These are phyloP conservation scores for Dolomedes plantarius DNA, from an alignment of 2,888 invertebrate genomes.

Conservation along the genomic window DNA sequence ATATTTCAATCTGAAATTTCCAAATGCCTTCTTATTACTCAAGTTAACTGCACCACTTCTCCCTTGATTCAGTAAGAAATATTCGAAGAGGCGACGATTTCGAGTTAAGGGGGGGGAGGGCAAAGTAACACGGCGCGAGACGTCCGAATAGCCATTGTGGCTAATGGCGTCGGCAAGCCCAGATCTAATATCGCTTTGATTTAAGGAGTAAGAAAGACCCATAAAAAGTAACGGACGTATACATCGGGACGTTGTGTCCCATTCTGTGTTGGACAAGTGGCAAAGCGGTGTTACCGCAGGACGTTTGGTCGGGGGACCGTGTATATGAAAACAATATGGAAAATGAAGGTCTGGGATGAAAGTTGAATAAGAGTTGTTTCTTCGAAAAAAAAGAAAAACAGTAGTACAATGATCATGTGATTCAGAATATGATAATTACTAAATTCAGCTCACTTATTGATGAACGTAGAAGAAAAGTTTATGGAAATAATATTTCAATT, in stretches of 20 bases:
- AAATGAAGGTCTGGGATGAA: not conserved
- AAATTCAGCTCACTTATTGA: too few relatives aligned
- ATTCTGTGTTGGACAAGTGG: conserved; percentile 64
- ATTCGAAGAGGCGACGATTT: conserved; percentile 56
- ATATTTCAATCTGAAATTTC: not conserved
- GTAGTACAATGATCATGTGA: too few relatives aligned
- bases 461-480: too few relatives aligned
- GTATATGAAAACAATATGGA: not conserved
- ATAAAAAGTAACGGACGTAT: conserved; percentile 67
- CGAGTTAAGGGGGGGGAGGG: conserved; percentile 29
- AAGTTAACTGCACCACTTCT: conserved; percentile 18
- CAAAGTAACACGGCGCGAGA: conserved; percentile 33
- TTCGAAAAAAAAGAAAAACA: too few relatives aligned
- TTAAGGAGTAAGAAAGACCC: conserved; percentile 62
- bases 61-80: not conserved
- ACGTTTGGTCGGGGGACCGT: conserved; percentile 28
- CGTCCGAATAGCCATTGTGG: conserved; percentile 66
- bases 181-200: conserved; percentile 70
- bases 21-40: not conserved
- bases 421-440: too few relatives aligned
- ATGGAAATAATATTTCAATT: too few relatives aligned
- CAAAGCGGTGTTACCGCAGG: conserved; percentile 41
- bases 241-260: conserved; percentile 67
- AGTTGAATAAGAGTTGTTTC: too few relatives aligned
- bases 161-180: conserved; percentile 69